Conservation (phyloP, 2,113 vertebrate species). For the Gambusia affinis region DNA sequence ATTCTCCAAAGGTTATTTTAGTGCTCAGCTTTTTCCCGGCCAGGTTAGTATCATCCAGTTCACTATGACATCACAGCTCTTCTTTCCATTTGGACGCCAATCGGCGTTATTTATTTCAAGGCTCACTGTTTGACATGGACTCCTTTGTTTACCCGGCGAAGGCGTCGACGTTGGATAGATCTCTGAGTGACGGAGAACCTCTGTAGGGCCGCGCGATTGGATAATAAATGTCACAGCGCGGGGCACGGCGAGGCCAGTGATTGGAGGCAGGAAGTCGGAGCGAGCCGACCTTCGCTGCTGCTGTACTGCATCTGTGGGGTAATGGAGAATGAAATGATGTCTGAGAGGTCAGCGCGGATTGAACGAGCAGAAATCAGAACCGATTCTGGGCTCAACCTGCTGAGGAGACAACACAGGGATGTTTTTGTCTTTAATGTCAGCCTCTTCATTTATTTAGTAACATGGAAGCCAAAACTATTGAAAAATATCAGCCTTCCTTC, state of each 20-base stretch:
- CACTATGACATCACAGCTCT: not conserved
- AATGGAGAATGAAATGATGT: constrained; percentile 74
- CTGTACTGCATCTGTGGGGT: constrained; percentile 41
- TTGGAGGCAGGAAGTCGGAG: constrained; percentile 37
- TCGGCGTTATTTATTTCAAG: constrained; percentile 5
- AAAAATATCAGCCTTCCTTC: not conserved
- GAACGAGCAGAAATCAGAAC: constrained; percentile 59
- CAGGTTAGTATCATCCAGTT: constrained; percentile 5
- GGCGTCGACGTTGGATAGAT: constrained; percentile 23
- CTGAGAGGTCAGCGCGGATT: constrained; percentile 56
- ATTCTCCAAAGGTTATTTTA: constrained; percentile 2
- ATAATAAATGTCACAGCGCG: constrained; percentile 31
- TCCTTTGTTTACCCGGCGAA: constrained; percentile 29
- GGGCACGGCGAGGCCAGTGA: constrained; percentile 23
- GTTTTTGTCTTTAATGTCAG: constrained; percentile 14
- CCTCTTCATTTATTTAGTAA: not conserved
- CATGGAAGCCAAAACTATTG: not conserved
- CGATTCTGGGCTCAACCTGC: constrained; percentile 51
- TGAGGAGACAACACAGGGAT: constrained; percentile 19
- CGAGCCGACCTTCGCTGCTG: constrained; percentile 18
- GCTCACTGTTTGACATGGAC: constrained; percentile 13
- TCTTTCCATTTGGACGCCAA: constrained; percentile 3
- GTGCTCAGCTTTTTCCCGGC: not conserved
- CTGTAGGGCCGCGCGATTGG: constrained; percentile 11
- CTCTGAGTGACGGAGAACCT: constrained; percentile 15